phyloP scores from a whole-genome alignment of 2,888 invertebrate species.

The Sinodicranocentrus sp. region DNA sequence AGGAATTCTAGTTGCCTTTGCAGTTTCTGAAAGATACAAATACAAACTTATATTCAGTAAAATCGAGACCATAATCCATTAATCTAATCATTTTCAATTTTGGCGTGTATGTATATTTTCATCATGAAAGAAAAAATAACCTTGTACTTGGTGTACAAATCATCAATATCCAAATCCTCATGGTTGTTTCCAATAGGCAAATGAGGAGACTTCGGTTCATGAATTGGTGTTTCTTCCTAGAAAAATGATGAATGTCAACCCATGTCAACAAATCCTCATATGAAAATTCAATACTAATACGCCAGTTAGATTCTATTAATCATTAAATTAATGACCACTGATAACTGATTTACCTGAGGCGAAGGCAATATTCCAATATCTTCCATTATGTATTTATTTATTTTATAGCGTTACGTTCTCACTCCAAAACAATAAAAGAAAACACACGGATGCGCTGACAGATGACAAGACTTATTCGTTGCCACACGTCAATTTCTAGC shows the following conservation, averaged over 20 bases:
- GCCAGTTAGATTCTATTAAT: neutral
- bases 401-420: too few relatives aligned
- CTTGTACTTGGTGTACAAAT: slow-evolving; percentile 97
- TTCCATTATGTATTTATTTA: slow-evolving; percentile 37
- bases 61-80: neutral
- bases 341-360: slow-evolving; percentile 19
- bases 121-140: slow-evolving; percentile 79
- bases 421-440: too few relatives aligned
- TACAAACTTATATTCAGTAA: too few relatives aligned
- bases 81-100: neutral
- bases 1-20: slow-evolving; percentile 97
- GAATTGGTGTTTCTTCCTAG: slow-evolving; percentile 42
- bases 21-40: slow-evolving; percentile 86
- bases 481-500: neutral
- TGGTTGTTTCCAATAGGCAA: slow-evolving; percentile 78
- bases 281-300: neutral
- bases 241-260: slow-evolving; percentile 5
- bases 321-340: neutral
- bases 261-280: neutral
- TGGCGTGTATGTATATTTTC: neutral
- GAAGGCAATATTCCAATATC: slow-evolving; percentile 50
- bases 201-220: slow-evolving; percentile 46
- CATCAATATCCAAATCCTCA: slow-evolving; percentile 93
- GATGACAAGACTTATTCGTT: too few relatives aligned
- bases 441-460: too few relatives aligned